Base-by-base conservation (phyloP, 2,888 invertebrate genomes). In the Biston betularia region DNA sequence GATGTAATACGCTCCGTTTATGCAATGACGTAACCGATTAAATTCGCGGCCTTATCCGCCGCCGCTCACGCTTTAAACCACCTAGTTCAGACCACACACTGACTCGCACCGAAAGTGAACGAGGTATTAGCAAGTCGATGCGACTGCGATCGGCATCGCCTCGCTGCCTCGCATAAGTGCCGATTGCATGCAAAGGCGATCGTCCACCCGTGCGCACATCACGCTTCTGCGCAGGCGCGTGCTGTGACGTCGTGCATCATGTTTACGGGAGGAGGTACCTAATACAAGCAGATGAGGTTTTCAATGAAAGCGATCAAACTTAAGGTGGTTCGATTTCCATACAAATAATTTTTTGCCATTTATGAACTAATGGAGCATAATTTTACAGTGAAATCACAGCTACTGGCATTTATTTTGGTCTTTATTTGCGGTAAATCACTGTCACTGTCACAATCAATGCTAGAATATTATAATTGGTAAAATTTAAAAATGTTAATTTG, bases 41-140 rank as follows among this genome's bases (percentile, higher is more conserved):
- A 38, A 14, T 5, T 11, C 9, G 12, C 24, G 10, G 10, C 24
- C 48, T 3, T 45, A 52, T 38, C 10, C 35, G 42, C 33, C 15
- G 15, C 8, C 46, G 15, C 46, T 35, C 8, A 15, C 48, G 15
- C 11, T 12, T 57, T 15, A 12, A 35, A 6, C 35, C 46, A 14
- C 14, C 7, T 12, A 6, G 8, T 15, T 33, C 42, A 48, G 6
- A 60, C 69, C 68, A 49, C 9, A 15, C 49, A 65, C 74, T 78
- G 77, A 78, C 62, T 80, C 77, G 80, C 72, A 75, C 69, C 64
- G 80, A 83, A 79, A 84, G 81, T 78, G 80, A 82, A 79, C 72
- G 76, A 76, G 77, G 77, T 79, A 85, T 87, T 82, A 83, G 77
- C 81, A 79, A 80, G 81, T 80, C 82, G 77, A 81, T 77, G 78